Base-by-base conservation (phyloP, 2,888 invertebrate species). In the Tenthredo scrophulariae region DNA sequence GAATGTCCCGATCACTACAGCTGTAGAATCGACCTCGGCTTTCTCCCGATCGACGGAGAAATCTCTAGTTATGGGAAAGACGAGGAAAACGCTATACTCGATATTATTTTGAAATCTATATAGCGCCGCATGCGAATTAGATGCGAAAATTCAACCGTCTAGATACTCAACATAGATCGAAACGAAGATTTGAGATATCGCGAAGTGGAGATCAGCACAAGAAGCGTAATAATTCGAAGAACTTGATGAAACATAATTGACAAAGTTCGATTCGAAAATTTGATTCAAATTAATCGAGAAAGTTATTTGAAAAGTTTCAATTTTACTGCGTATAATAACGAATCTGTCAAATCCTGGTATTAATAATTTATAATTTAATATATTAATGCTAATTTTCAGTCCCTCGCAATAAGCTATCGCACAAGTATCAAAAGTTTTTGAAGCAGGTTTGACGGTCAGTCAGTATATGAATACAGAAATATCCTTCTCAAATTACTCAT, bases 11-110 rank as follows among this genome's bases (percentile, higher is more conserved):
- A 54, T 77, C 33, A 77, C 26, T 54, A 29, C 15, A 54, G 46
- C 62, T 2, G 40, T 74, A 6, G 70, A 72, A 54, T 77, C 18
- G 29, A 77, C n/a, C 29, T 33, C 43, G 79, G 88, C 88, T 88
- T 88, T 89, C 89, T 88, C 88, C 79, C 70, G 85, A 82, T 87
- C 77, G 84, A 74, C 86, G 85, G 85, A 84, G 87, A 85, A 87
- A 87, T 77, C 58, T 62, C 77, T 50, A 74, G 75, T n/a, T 54
- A n/a, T 54, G 54, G 46, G 54, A 77, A 77, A 10, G 29, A 29
- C 77, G 29, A 54, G 9, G 54, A 54, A 33, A 54, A 33, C 33
- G 70, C 10, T 7, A 13, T 54, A 54, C 54, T 29, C 77, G 26
- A 54, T 77, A 77, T 77, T 54, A 77, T 50, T 18, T 7, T 33